A percentile compares a stretch with the other conserved stretches of the same genome.
Conservation (phyloP, 2,113 vertebrate genomes). For the Lophochroa leadbeateri region DNA sequence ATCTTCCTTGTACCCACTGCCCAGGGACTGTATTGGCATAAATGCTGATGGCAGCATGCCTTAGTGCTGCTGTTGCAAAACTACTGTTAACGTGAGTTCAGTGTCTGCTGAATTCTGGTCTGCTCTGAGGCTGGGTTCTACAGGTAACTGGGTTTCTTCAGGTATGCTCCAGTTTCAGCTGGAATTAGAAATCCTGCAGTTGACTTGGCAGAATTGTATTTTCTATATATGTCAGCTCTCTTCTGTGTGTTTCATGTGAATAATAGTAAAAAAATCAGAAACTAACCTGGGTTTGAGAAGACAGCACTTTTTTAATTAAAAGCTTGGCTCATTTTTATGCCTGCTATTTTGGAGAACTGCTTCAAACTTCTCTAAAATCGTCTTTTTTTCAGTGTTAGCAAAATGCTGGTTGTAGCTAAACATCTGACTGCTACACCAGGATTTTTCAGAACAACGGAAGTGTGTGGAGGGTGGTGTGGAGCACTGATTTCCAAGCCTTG, state of each 20-base stretch:
- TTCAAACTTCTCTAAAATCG: neutral
- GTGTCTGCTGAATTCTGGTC: neutral
- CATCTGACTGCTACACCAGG: neutral
- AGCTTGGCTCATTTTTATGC: neutral
- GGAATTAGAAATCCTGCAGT: neutral
- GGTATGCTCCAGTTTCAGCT: neutral
- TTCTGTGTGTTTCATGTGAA: neutral
- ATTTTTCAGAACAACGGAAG: neutral
- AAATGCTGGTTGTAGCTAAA: neutral
- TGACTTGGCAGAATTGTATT: neutral
- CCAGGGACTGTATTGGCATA: neutral
- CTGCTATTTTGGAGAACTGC: neutral
- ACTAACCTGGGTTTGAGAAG: neutral
- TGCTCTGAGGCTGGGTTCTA: neutral
- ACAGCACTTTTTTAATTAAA: neutral
- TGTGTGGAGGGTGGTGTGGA: neutral
- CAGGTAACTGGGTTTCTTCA: neutral
- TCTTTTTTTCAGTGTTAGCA: neutral
- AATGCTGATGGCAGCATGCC: neutral
- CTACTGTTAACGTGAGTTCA: neutral
- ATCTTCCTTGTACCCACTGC: neutral
- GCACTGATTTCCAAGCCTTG: neutral
- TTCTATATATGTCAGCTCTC: neutral
- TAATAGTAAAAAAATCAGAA: neutral
- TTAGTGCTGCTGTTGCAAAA: neutral